Base-by-base conservation (phyloP, 2,113 vertebrate genomes). In the Forbesichthys papilliferus region DNA sequence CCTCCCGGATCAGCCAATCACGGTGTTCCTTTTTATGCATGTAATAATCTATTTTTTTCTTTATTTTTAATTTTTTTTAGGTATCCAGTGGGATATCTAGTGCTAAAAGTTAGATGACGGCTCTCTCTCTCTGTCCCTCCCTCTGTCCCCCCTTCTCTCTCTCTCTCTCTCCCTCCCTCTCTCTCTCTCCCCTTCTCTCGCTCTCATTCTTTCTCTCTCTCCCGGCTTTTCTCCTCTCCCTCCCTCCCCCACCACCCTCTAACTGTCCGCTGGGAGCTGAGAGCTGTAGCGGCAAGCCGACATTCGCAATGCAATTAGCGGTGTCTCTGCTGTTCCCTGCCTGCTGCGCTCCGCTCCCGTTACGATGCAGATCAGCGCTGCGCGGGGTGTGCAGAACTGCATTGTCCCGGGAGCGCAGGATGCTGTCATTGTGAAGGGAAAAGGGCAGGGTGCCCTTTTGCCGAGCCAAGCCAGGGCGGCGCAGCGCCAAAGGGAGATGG, bases 311-410 rank as follows among this genome's bases (percentile, higher is more conserved):
- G 49, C 65, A 73, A 82, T 87, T 75, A 85, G 14, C 64, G 33
- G 33, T 18, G 34, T 13, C 48, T 61, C 64, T 70, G 47, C 66
- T 58, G 14, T 65, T 72, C 69, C 12, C 61, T 74, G 68, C 61
- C 67, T 75, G 74, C 67, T 27, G 54, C 75, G 75, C 64, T 34
- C 42, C 70, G 69, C 42, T 61, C 58, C 56, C 78, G 71, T 81
- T 86, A 68, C 80, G 63, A 86, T 78, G 80, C 74, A 84, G 73
- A 84, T 86, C 76, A 69, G 74, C 80, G 72, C 74, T 66, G 71
- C 64, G 80, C 64, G 56, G 46, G 62, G 13, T 18, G 64, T 64
- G 42, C 58, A 73, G 70, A 2, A 2, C 27, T 62, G 71, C 78
- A 79, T 81, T 84, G 81, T 81, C 52, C 78, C 8, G 74, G 66